These are phyloP conservation scores for Octodon degus DNA, from an alignment of 2,113 vertebrate species.

Conservation along the genomic window DNA sequence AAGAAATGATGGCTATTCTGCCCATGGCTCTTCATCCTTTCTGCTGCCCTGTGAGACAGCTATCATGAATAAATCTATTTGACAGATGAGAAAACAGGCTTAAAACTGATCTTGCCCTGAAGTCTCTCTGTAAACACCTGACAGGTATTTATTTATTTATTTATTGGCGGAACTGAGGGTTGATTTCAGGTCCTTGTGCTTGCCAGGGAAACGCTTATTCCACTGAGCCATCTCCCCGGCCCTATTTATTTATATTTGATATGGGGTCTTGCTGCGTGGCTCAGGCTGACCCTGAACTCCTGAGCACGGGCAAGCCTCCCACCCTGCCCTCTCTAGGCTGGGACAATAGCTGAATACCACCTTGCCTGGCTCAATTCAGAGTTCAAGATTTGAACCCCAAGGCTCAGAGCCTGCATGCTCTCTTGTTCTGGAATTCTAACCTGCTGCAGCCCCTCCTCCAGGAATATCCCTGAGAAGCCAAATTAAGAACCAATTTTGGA, in stretches of 20 bases:
- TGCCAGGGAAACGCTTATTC: too few relatives aligned
- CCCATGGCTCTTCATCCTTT: background rate
- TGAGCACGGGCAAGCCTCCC: background rate
- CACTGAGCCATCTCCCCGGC: too few relatives aligned
- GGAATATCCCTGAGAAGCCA: background rate
- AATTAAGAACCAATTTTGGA: conserved; percentile 12
- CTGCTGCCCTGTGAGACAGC: background rate
- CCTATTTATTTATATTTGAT: background rate
- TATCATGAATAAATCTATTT: conserved; percentile 2
- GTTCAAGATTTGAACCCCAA: background rate
- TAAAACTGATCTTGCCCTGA: background rate
- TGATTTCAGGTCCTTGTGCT: too few relatives aligned
- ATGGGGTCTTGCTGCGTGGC: background rate
- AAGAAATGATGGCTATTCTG: background rate
- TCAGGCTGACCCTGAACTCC: background rate
- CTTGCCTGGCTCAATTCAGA: background rate
- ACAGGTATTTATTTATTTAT: background rate
- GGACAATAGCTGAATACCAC: background rate
- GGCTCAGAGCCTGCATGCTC: background rate
- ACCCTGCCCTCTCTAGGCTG: background rate
- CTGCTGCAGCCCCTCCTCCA: conserved; percentile 8
- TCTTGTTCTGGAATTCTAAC: conserved; percentile 49
- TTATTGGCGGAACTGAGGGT: background rate
- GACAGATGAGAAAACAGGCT: conserved; percentile 10
- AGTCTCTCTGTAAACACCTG: background rate